A percentile compares a stretch with the other conserved stretches of the same genome.
phyloP scores from a whole-genome alignment of 1,140 invertebrate genomes.

The Oncopodura yosiiana region DNA sequence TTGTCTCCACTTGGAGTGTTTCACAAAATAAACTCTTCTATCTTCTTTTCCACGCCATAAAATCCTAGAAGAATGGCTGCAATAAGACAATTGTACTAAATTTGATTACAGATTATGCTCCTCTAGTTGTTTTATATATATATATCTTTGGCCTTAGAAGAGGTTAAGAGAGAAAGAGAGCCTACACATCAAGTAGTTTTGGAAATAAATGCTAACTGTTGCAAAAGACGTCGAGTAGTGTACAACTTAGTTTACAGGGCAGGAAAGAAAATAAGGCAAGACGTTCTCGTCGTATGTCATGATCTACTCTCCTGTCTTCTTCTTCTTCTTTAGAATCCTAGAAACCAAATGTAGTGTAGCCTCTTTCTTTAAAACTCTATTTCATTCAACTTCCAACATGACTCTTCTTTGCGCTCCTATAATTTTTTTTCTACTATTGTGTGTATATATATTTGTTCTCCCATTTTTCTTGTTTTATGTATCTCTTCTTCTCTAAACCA shows the following conservation, averaged over 20 bases:
- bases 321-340: no score
- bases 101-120: constrained; percentile 40
- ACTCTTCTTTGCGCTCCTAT: no score
- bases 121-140: no score
- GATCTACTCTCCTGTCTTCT: neutral
- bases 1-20: constrained; percentile 37
- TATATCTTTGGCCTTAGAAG: constrained; percentile 35
- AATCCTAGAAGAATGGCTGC: constrained; percentile 37
- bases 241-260: constrained; percentile 28
- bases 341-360: no score
- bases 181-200: neutral
- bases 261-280: constrained; percentile 9
- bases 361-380: no score
- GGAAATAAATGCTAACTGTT: constrained; percentile 36
- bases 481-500: no score
- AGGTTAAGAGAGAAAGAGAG: constrained; percentile 29
- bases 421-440: no score
- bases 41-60: constrained; percentile 40
- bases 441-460: no score
- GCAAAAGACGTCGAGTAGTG: constrained; percentile 28
- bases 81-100: constrained; percentile 39
- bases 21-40: constrained; percentile 39
- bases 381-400: no score
- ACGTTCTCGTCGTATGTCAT: constrained; percentile 4
- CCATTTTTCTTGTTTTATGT: no score